phyloP scores from a whole-genome alignment of 2,113 vertebrate genomes.

The Globicephala melas region DNA sequence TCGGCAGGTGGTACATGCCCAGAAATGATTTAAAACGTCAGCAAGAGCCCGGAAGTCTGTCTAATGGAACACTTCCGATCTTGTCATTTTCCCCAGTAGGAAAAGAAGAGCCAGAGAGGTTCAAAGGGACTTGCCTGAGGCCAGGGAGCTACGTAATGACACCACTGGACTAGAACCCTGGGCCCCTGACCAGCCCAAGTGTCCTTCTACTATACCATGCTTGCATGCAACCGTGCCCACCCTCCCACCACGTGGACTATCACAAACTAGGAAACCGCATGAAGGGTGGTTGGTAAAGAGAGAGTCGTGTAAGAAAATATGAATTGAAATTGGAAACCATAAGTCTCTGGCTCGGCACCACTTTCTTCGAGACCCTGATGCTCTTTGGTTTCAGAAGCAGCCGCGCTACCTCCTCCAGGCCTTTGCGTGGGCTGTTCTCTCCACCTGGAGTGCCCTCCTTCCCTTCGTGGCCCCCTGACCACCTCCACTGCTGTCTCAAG shows the following conservation, averaged over 20 bases:
- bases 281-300: neutral
- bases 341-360: fast-evolving
- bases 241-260: fast-evolving
- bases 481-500: neutral
- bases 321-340: neutral
- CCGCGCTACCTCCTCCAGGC: fast-evolving
- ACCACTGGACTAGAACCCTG: neutral
- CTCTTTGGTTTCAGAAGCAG: neutral
- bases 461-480: neutral
- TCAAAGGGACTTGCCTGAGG: neutral
- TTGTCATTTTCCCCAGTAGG: neutral
- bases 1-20: neutral
- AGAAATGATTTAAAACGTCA: neutral
- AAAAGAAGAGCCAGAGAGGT: neutral
- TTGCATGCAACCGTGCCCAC: fast-evolving
- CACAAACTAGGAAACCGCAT: neutral
- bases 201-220: neutral
- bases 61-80: neutral
- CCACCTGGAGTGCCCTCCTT: neutral
- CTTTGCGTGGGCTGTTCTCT: neutral
- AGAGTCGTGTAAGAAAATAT: neutral
- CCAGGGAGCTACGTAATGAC: neutral
- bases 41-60: neutral
- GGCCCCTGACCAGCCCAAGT: fast-evolving
- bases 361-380: neutral